phyloP scores from a whole-genome alignment of 2,888 invertebrate species.

The Zhuqinia jingwanae region DNA sequence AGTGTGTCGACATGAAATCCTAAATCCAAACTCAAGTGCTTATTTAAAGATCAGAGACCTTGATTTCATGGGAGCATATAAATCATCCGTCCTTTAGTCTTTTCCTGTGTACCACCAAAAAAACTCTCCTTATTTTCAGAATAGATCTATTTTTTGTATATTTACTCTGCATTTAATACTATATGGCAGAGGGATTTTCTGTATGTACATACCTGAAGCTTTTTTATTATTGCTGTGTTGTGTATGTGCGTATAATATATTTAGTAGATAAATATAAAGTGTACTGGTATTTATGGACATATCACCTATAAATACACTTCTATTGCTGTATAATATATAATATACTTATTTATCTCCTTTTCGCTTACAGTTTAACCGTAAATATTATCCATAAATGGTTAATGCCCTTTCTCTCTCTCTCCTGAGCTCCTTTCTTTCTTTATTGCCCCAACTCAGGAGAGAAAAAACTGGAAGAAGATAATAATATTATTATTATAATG shows the following conservation, averaged over 20 bases:
- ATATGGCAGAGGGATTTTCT: neutral
- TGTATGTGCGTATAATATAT: no score
- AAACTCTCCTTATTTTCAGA: neutral
- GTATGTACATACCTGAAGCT: slow-evolving; percentile 25
- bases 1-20: slow-evolving; percentile 50
- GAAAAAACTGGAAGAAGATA: slow-evolving; percentile 3
- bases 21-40: slow-evolving; percentile 69
- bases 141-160: neutral
- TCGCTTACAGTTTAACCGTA: slow-evolving; percentile 47
- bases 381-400: slow-evolving; percentile 59
- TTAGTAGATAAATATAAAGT: slow-evolving; percentile 6
- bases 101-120: slow-evolving; percentile 7
- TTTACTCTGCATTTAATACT: neutral
- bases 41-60: slow-evolving; percentile 71
- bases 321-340: slow-evolving; percentile 1
- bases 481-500: slow-evolving; percentile 23
- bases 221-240: slow-evolving; percentile 37
- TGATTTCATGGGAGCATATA: slow-evolving; percentile 66
- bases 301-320: slow-evolving; percentile 10
- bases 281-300: slow-evolving; percentile 23
- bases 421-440: slow-evolving; percentile 3
- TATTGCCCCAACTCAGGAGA: slow-evolving; percentile 7
- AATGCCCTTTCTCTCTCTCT: slow-evolving; percentile 40
- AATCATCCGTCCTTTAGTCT: slow-evolving; percentile 66
- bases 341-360: slow-evolving; percentile 37